Percentiles rank a stretch among this genome's conserved stretches.
Evolutionary conservation across 2,797 vertebrate genomes (phyloP).

Genomic region (Scarus forsteni): DNA sequence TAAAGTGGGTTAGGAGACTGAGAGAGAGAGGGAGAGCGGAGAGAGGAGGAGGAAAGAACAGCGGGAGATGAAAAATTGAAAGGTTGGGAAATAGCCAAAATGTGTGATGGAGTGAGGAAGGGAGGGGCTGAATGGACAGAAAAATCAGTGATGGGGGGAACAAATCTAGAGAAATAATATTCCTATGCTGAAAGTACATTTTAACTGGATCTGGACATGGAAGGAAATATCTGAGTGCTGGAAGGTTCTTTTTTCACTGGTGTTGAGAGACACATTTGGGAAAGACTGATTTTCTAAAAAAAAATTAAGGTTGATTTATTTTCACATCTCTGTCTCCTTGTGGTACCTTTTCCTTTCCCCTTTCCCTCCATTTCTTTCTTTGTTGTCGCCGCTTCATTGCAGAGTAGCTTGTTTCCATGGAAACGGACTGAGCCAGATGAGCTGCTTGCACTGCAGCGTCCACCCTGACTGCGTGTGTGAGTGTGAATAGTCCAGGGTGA

Average conservation of each 20-base stretch:
- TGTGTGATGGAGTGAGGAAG: neutral
- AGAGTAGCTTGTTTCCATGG: slow-evolving; percentile 80
- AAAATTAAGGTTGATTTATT: neutral
- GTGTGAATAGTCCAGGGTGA: slow-evolving; percentile 32
- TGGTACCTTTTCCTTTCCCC: slow-evolving; percentile 25
- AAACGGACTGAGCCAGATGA: slow-evolving; percentile 72
- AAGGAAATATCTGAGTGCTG: neutral
- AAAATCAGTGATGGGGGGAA: neutral
- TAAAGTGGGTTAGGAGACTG: slow-evolving; percentile 21
- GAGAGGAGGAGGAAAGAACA: neutral
- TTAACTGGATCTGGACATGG: slow-evolving; percentile 18
- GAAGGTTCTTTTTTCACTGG: neutral
- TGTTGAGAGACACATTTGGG: neutral
- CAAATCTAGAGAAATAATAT: slow-evolving; percentile 19
- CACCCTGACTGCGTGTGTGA: slow-evolving; percentile 25
- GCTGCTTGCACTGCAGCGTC: slow-evolving; percentile 58
- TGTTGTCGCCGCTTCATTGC: slow-evolving; percentile 63
- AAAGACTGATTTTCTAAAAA: too few relatives aligned
- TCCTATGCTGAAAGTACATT: slow-evolving; percentile 22
- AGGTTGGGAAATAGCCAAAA: slow-evolving; percentile 11
- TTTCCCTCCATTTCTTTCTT: slow-evolving; percentile 51
- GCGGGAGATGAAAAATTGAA: slow-evolving; percentile 26
- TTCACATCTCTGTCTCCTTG: slow-evolving; percentile 9
- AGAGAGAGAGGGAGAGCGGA: neutral
- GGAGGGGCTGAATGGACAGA: neutral